Evolutionary conservation across 53 echinoderm and acorn worm genomes (phyloP).

Genomic region (Zoroaster sp.): DNA sequence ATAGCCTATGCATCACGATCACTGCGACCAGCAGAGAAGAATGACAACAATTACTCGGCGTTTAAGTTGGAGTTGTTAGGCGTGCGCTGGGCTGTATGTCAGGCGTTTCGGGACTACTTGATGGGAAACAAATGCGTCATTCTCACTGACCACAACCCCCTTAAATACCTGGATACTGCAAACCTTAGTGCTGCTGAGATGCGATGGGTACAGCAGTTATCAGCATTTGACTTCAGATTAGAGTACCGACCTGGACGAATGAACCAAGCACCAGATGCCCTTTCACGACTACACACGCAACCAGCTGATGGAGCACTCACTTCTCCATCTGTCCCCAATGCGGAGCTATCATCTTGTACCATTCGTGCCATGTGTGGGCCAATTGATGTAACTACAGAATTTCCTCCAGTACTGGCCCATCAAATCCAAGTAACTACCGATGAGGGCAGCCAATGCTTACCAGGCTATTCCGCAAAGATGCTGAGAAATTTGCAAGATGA

Average conservation of each 20-base stretch:
- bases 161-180: background rate
- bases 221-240: too few relatives aligned
- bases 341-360: background rate
- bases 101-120: conserved; percentile 33
- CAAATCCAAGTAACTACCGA: too few relatives aligned
- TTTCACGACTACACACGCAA: too few relatives aligned
- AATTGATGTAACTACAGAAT: too few relatives aligned
- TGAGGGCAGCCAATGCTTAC: background rate
- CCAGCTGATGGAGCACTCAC: background rate
- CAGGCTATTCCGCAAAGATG: background rate
- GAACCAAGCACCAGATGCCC: too few relatives aligned
- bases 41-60: too few relatives aligned
- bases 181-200: background rate
- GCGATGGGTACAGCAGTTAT: too few relatives aligned
- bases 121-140: background rate
- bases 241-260: too few relatives aligned
- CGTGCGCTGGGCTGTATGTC: too few relatives aligned
- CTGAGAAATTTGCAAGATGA: background rate
- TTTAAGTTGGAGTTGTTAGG: too few relatives aligned
- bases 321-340: background rate
- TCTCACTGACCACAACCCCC: conserved; percentile 3
- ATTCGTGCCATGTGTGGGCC: background rate
- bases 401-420: too few relatives aligned
- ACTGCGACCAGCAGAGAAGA: too few relatives aligned
- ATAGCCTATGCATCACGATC: conserved; percentile 20